Evolutionary conservation across 1,140 invertebrate genomes (phyloP).

Genomic region (Drosophila pandora): DNA sequence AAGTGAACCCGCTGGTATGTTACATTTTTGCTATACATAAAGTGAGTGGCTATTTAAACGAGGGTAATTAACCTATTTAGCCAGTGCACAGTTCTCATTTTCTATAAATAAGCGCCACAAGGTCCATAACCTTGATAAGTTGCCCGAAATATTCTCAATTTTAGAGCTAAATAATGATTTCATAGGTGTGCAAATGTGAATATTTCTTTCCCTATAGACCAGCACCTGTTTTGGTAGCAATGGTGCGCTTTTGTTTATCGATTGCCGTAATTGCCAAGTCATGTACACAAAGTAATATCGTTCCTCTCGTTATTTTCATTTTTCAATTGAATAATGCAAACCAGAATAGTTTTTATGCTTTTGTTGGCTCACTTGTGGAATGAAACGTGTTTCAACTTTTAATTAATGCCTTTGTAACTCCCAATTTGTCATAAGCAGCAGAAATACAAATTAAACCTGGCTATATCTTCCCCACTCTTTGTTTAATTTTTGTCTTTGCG

Average conservation of each 20-base stretch:
- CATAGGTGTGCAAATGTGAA: constrained; percentile 5
- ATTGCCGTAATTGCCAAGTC: constrained; percentile 12
- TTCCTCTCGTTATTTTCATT: constrained; percentile 20
- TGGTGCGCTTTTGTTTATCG: constrained; percentile 24
- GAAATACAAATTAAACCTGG: constrained; percentile 19
- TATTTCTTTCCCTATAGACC: not conserved
- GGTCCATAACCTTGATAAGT: constrained; percentile 19
- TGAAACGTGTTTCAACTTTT: constrained; percentile 52
- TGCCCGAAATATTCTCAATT: not conserved
- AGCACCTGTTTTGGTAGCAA: not conserved
- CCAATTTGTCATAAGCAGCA: constrained; percentile 9
- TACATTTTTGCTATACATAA: constrained; percentile 8
- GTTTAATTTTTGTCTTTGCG: constrained; percentile 17
- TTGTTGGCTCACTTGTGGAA: constrained; percentile 10
- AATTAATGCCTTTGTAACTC: constrained; percentile 21
- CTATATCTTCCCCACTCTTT: constrained; percentile 15
- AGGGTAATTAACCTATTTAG: not conserved
- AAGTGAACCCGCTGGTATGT: constrained; percentile 1
- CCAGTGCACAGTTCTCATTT: not conserved
- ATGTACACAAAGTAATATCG: constrained; percentile 24
- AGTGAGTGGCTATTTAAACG: not conserved
- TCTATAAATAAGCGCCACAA: constrained; percentile 10
- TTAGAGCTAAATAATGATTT: constrained; percentile 14
- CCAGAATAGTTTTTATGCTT: constrained; percentile 22
- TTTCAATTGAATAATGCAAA: constrained; percentile 15